These are phyloP conservation scores for Nanger granti DNA, from an alignment of 2,113 vertebrate genomes.

Conservation along the genomic window DNA sequence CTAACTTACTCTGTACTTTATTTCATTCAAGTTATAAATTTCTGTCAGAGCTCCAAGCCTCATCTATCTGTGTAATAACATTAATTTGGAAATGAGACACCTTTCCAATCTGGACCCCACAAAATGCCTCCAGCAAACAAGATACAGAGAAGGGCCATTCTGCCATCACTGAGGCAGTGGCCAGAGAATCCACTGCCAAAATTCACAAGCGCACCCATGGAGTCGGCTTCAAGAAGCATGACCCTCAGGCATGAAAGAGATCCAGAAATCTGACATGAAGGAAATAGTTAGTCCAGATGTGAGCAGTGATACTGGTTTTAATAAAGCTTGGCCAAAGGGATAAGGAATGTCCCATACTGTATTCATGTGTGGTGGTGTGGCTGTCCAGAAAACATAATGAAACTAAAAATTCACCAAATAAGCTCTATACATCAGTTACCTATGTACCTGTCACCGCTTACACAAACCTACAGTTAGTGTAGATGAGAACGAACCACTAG, in stretches of 20 bases:
- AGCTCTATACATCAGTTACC: neutral
- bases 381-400: neutral
- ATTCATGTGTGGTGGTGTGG: neutral
- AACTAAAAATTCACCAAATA: neutral
- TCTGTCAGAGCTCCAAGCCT: neutral
- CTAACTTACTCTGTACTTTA: neutral
- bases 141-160: neutral
- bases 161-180: neutral
- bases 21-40: neutral
- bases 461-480: neutral
- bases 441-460: neutral
- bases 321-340: neutral
- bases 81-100: neutral
- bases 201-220: neutral
- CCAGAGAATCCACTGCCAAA: neutral
- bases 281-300: neutral
- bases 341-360: neutral
- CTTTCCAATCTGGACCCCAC: neutral
- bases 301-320: too few relatives aligned
- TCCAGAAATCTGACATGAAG: neutral
- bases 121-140: neutral
- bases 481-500: neutral
- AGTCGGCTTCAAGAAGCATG: neutral
- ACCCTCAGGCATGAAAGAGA: neutral
- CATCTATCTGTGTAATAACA: neutral